These are phyloP conservation scores for Nibea coibor DNA, from an alignment of 2,113 vertebrate species.

Conservation along the genomic window DNA sequence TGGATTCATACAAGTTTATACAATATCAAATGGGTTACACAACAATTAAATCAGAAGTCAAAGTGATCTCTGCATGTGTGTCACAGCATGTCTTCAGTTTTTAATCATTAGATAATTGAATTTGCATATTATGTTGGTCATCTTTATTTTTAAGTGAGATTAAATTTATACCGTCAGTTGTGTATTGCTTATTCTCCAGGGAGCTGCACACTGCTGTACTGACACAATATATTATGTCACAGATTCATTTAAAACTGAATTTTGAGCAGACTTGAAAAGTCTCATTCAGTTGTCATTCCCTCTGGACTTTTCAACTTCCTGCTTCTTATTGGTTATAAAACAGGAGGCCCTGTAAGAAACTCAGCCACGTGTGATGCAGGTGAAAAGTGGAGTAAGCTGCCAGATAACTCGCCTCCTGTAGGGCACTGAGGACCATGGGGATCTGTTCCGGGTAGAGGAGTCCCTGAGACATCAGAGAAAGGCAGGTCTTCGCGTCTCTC, in stretches of 20 bases:
- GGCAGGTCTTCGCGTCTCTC: constrained; percentile 95
- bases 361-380: constrained; percentile 20
- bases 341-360: neutral
- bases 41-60: neutral
- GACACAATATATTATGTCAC: neutral
- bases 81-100: neutral
- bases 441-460: constrained; percentile 96
- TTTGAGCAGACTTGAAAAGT: neutral
- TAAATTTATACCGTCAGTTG: neutral
- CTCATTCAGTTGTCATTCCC: neutral
- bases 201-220: neutral
- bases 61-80: neutral
- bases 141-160: neutral
- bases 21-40: neutral
- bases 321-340: neutral
- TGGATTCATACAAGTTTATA: neutral
- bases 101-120: neutral
- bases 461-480: constrained; percentile 97
- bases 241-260: neutral
- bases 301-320: constrained; percentile 22
- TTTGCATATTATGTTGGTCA: neutral
- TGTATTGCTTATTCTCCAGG: neutral
- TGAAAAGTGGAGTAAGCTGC: neutral
- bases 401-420: constrained; percentile 75
- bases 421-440: constrained; percentile 90